A percentile compares a stretch with the other conserved stretches of the same genome.
Evolutionary conservation across 2,797 vertebrate genomes (phyloP).

Genomic region (Sebastes jordani): DNA sequence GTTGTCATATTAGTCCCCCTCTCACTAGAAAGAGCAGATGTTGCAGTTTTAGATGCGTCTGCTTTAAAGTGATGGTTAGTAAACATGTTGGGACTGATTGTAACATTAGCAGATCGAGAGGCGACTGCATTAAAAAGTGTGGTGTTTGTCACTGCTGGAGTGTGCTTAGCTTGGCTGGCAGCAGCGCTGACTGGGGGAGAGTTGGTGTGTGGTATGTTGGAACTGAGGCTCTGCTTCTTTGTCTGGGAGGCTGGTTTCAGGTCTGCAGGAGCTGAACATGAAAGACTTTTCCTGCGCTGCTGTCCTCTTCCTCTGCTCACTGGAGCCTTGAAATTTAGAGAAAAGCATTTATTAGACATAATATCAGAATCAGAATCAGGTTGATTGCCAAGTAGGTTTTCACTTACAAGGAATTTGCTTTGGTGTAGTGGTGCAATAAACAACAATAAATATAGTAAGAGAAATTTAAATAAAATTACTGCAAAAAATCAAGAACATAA

Average conservation of each 20-base stretch:
- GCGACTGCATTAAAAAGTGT: constrained; percentile 64
- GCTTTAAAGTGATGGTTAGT: constrained; percentile 22
- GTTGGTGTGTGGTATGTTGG: neutral
- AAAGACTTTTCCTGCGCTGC: constrained; percentile 47
- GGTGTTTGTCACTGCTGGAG: constrained; percentile 2
- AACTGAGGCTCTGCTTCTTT: constrained; percentile 19
- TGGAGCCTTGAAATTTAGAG: constrained; percentile 46
- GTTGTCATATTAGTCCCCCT: neutral
- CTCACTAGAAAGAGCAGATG: constrained; percentile 1
- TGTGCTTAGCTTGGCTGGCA: constrained; percentile 1
- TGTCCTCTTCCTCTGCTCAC: constrained; percentile 52
- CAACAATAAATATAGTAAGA: neutral
- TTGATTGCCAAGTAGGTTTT: neutral
- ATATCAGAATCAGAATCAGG: neutral
- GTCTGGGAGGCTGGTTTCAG: constrained; percentile 18
- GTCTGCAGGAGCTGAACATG: constrained; percentile 32
- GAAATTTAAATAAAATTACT: too few species aligned
- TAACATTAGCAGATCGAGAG: constrained; percentile 51
- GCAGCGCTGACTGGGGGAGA: constrained; percentile 7
- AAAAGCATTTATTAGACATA: neutral
- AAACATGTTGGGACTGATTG: constrained; percentile 26
- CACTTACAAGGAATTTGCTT: too few species aligned
- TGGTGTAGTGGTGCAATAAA: neutral
- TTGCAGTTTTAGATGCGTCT: neutral
- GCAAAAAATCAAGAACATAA: too few species aligned